A percentile compares a stretch with the other conserved stretches of the same genome.
Conservation (phyloP, 2,888 invertebrate genomes). For the Gandaritis pyraliata region DNA sequence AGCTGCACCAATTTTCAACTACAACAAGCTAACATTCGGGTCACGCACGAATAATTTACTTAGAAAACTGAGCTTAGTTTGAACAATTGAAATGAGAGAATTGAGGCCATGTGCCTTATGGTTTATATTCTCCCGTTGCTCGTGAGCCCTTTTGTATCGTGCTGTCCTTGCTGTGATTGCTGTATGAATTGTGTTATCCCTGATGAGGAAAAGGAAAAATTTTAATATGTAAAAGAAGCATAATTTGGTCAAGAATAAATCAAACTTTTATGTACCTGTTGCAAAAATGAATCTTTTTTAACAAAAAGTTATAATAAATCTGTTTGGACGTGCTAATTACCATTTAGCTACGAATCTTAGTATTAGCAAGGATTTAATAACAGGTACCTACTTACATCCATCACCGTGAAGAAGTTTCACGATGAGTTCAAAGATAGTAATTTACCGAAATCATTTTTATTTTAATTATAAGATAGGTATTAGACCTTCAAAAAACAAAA, state of each 20-base stretch:
- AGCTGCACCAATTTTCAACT: constrained; percentile 2
- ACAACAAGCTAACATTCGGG: constrained; percentile 2
- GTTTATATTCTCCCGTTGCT: constrained; percentile 52
- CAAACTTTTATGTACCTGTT: background rate
- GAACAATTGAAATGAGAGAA: constrained; percentile 7
- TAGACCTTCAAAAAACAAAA: too few species aligned
- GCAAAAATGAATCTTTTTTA: too few species aligned
- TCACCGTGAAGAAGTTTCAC: too few species aligned
- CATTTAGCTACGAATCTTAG: too few species aligned
- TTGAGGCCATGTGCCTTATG: constrained; percentile 48
- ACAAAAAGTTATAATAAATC: too few species aligned
- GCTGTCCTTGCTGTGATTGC: constrained; percentile 56
- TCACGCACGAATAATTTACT: constrained; percentile 9
- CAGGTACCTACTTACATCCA: too few species aligned
- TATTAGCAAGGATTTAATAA: too few species aligned
- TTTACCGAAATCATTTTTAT: too few species aligned
- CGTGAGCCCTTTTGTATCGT: constrained; percentile 57
- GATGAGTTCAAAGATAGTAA: too few species aligned
- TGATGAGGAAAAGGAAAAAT: constrained; percentile 44
- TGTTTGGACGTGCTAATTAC: too few species aligned
- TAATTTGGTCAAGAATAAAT: background rate
- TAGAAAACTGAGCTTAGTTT: constrained; percentile 10
- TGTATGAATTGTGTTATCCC: constrained; percentile 53
- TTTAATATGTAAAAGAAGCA: background rate
- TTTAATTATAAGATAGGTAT: too few species aligned